Conservation (phyloP, 2,888 invertebrate genomes). For the Cosmopolites sordidus region DNA sequence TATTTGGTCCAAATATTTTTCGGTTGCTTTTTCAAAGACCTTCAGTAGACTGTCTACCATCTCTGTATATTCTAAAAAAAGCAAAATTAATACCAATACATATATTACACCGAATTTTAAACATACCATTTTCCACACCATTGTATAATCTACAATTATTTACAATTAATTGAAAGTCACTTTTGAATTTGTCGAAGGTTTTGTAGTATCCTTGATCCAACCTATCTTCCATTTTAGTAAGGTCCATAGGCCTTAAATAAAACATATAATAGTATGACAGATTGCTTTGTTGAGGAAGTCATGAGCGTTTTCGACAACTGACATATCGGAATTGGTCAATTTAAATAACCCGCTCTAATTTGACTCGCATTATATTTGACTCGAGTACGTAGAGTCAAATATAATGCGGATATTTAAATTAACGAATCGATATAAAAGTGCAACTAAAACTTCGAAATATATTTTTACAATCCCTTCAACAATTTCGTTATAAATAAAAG, state of each 20-base stretch:
- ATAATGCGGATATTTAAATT: too few relatives aligned
- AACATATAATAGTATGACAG: background rate
- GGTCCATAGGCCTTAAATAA: conserved; percentile 68
- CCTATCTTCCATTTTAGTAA: conserved; percentile 82
- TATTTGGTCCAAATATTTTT: conserved; percentile 76
- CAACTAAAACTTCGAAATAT: too few relatives aligned
- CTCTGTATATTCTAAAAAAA: conserved; percentile 70
- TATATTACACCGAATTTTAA: background rate
- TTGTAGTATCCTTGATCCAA: conserved; percentile 77
- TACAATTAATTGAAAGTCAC: conserved; percentile 87
- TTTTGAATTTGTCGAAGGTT: conserved; percentile 74
- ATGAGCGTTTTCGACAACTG: too few relatives aligned
- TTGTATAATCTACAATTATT: conserved; percentile 91
- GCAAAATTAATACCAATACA: conserved; percentile 10
- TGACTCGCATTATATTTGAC: too few relatives aligned
- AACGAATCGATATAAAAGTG: too few relatives aligned
- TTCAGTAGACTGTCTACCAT: conserved; percentile 82
- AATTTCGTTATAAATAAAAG: too few relatives aligned
- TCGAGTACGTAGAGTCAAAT: too few relatives aligned
- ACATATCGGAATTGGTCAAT: too few relatives aligned
- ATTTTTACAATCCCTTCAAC: too few relatives aligned
- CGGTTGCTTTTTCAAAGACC: conserved; percentile 76
- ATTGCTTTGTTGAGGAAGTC: too few relatives aligned
- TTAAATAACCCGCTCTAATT: too few relatives aligned
- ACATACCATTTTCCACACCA: conserved; percentile 84